phyloP scores from a whole-genome alignment of 2,797 vertebrate species.

The Phalanger gymnotis region DNA sequence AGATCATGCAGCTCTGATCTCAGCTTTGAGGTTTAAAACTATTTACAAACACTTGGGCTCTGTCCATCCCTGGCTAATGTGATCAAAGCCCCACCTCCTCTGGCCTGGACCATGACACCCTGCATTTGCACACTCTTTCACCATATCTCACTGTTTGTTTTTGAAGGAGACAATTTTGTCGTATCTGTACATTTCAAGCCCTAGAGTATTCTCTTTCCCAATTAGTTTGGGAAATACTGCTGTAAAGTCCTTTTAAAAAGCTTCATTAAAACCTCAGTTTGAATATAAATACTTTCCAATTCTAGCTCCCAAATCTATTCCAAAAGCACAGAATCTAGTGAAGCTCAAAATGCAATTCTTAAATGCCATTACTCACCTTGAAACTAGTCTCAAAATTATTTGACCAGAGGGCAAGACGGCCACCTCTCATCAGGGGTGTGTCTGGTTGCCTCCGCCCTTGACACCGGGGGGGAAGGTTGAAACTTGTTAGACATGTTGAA shows the following conservation, averaged over 20 bases:
- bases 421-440: conserved; percentile 62
- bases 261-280: conserved; percentile 30
- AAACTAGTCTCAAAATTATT: conserved; percentile 66
- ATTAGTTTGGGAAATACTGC: background rate
- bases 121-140: background rate
- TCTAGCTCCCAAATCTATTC: conserved; percentile 47
- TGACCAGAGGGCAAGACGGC: conserved; percentile 74
- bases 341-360: conserved; percentile 53
- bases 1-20: background rate
- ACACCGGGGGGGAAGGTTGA: conserved; percentile 50
- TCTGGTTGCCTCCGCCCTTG: conserved; percentile 61
- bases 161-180: background rate
- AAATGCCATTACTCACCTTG: conserved; percentile 64
- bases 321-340: conserved; percentile 58
- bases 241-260: background rate
- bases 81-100: background rate
- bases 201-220: background rate
- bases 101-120: background rate
- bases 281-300: conserved; percentile 54
- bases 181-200: background rate
- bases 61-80: background rate
- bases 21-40: background rate
- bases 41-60: background rate
- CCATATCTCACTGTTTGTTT: background rate
- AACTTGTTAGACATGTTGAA: conserved; percentile 69